Evolutionary conservation across 2,113 vertebrate species (phyloP).

Genomic region (Heteronetta atricapilla): DNA sequence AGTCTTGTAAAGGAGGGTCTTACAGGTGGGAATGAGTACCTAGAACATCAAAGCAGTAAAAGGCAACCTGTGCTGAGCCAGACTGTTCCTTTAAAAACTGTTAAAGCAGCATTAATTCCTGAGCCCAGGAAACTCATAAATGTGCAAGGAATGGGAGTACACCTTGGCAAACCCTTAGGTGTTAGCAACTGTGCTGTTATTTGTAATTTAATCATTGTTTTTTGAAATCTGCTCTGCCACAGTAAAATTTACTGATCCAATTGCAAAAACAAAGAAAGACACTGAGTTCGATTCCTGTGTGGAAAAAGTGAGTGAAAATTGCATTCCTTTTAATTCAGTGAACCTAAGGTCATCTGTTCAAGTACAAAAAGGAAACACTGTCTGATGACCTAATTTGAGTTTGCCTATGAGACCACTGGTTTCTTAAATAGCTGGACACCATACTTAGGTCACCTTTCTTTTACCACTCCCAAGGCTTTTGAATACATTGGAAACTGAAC

Average conservation of each 20-base stretch:
- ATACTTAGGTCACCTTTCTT: background rate
- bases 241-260: background rate
- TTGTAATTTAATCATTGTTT: background rate
- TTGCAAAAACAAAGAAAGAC: background rate
- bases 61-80: background rate
- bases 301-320: rapidly evolving
- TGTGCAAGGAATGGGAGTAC: background rate
- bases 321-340: background rate
- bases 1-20: background rate
- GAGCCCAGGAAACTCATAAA: constrained; percentile 7
- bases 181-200: background rate
- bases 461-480: background rate
- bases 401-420: background rate
- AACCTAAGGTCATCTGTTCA: background rate
- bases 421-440: background rate
- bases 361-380: background rate
- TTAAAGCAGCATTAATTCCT: background rate
- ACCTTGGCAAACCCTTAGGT: background rate
- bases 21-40: background rate
- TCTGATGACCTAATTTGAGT: background rate
- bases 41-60: background rate
- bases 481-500: background rate
- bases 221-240: background rate
- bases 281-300: background rate
- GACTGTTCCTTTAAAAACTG: background rate